Evolutionary conservation across 1,140 invertebrate species (phyloP).

Genomic region (Hypsibius dujardini): DNA sequence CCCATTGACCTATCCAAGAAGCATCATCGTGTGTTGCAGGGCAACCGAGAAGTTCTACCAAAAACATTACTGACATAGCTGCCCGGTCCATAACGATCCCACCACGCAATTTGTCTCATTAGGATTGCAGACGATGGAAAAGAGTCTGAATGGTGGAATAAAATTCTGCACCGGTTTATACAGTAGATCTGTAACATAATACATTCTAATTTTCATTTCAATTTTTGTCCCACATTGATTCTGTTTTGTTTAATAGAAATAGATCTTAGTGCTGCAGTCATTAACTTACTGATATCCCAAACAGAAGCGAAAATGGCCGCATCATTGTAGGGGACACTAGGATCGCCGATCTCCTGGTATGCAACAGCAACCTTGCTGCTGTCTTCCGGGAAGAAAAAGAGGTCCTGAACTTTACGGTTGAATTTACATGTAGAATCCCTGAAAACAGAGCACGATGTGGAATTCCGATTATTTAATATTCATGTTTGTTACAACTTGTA

Average conservation of each 20-base stretch:
- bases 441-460: too few relatives aligned
- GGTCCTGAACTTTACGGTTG: constrained; percentile 4
- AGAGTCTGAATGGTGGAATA: constrained; percentile 44
- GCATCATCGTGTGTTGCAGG: too few relatives aligned
- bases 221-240: too few relatives aligned
- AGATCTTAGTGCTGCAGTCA: too few relatives aligned
- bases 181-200: background rate
- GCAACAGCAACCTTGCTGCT: background rate
- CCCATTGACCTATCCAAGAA: constrained; percentile 46
- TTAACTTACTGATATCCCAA: constrained; percentile 4
- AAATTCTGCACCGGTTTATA: background rate
- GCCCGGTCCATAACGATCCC: constrained; percentile 71
- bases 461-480: too few relatives aligned
- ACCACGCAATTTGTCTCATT: constrained; percentile 68
- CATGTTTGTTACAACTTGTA: too few relatives aligned
- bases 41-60: too few relatives aligned
- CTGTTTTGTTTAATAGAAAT: too few relatives aligned
- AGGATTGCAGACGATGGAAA: constrained; percentile 76
- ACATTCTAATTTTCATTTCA: too few relatives aligned
- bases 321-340: background rate
- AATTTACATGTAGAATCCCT: constrained; percentile 5
- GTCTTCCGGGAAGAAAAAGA: constrained; percentile 5
- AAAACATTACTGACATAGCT: constrained; percentile 45
- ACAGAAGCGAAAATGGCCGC: background rate
- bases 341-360: background rate